phyloP scores from a whole-genome alignment of 2,113 vertebrate species.

The Glareola pratincola region DNA sequence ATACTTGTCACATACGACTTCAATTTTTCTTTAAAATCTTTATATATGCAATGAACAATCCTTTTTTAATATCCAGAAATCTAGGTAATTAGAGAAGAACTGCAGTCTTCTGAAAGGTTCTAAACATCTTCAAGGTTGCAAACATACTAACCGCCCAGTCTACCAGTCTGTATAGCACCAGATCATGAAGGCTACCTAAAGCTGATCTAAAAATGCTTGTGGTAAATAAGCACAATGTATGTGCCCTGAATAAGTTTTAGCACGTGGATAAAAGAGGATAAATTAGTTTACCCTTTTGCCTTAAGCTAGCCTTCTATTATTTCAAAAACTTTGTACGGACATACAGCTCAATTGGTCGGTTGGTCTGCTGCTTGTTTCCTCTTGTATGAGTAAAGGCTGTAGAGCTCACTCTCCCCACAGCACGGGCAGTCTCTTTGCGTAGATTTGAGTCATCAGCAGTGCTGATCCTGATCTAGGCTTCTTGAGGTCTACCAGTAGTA shows the following conservation, averaged over 20 bases:
- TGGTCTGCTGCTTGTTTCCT: background rate
- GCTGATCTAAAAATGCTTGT: slow-evolving; percentile 40
- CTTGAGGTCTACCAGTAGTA: background rate
- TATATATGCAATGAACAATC: background rate
- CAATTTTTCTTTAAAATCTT: background rate
- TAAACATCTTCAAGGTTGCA: background rate
- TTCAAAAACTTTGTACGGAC: slow-evolving; percentile 47
- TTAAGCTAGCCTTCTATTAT: slow-evolving; percentile 53
- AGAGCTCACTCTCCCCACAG: background rate
- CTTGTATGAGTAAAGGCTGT: background rate
- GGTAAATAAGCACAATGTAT: slow-evolving; percentile 35
- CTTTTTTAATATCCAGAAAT: background rate
- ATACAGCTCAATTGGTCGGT: background rate
- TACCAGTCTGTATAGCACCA: background rate
- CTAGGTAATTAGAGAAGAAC: background rate
- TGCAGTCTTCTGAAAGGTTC: background rate
- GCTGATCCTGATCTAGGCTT: background rate
- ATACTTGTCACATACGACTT: background rate
- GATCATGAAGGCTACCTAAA: slow-evolving; percentile 22
- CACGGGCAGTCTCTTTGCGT: background rate
- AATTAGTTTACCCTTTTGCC: slow-evolving; percentile 71
- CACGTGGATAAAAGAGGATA: slow-evolving; percentile 57
- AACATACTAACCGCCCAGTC: background rate
- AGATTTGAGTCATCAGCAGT: background rate
- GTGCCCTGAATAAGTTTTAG: slow-evolving; percentile 51